Evolutionary conservation across 2,797 vertebrate species (phyloP), one percentile per base, ranked within the genome.

Genomic region (Anguilla obscura): DNA sequence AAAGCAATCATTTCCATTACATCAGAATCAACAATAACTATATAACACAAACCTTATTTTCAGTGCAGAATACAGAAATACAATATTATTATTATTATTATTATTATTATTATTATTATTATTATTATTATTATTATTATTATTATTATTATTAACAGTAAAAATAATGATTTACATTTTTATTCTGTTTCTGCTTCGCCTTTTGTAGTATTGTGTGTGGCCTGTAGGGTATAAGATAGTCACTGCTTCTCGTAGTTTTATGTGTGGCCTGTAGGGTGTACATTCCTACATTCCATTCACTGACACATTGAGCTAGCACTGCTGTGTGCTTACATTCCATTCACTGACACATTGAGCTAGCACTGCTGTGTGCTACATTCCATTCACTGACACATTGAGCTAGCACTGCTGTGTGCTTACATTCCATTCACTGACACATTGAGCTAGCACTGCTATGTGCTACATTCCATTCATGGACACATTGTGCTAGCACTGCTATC

Each of bases 91-190:
- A 52, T 52, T 52, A 52, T 52, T 36, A 36, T 36, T 40, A 40
- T 40, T 40, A 40, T 40, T 40, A 40, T 40, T 40, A 40, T 40
- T 40, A 40, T 40, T 40, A 36, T 36, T 36, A 36, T 36, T 36
- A 36, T 36, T 36, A 36, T 36, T 36, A 36, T 40, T 40, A 40
- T 40, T 40, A 45, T 45, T 45, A 45, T 45, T 45, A 45, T 45
- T 45, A 45, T 10, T 52, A 52, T 14, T 10, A 54, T 14, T 54
- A 54, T 14, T 54, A 54, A 54, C 52, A 54, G 52, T 54, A 45
- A 45, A 45, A 54, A 54, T 91, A 86, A 91, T 93, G 93, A 93
- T 95, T 94, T 94, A 93, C 93, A 91, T 66, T 58, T 36, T 33
- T 91, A 92, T 89, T 93, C 14, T 33, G 6, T 74, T 27, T 87